Base-by-base conservation (phyloP, 2,113 vertebrate genomes). In the Chlorodrepanis virens region DNA sequence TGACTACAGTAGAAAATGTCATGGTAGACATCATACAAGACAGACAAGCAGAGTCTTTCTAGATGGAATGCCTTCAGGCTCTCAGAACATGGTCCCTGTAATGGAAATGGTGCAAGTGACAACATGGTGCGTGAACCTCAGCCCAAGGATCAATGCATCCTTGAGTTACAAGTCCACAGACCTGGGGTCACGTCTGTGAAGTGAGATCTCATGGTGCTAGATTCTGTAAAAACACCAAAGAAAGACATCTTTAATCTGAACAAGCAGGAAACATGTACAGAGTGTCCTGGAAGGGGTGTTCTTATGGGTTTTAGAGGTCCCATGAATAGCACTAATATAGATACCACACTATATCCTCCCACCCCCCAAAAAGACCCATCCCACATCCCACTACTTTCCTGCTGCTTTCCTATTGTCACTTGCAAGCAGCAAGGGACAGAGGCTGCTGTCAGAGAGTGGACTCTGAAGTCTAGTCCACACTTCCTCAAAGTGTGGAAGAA, bases 231-330 rank as follows among this genome's bases (percentile, higher is more conserved):
- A 83, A 59, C 44, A 83, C 21, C 42, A 49, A 49, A 61, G 57
- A 79, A 79, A 63, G 29, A n/a, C 24, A 49, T 5, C 31, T 83
- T 64, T 61, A 59, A 23, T 63, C 31, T 77, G 59, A 42, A 63
- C 14, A 47, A n/a, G 47, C 7, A 83, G 35, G 33, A 85, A 68
- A 39, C 7, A 10, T 0, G 0, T 9, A 39, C 18, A 42, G 24
- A 54, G 54, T 28, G 10, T 78, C 33, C 56, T 52, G 15, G n/a
- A 79, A 91, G 37, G 17, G 37, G 11, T 24, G 5, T 21, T 83
- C 28, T 59, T 44, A 35, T 0, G 2, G 25, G 29, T 70, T 60
- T 67, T 45, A 69, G 20, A 65, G 15, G 23, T 83, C 40, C 45
- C 35, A 11, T n/a, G 35, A 77, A 37, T 19, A 76, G 4, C 23